A percentile compares a stretch with the other conserved stretches of the same genome.
These are phyloP conservation scores for Eudasyphora cyanicolor DNA, from an alignment of 2,888 invertebrate genomes.

Conservation along the genomic window DNA sequence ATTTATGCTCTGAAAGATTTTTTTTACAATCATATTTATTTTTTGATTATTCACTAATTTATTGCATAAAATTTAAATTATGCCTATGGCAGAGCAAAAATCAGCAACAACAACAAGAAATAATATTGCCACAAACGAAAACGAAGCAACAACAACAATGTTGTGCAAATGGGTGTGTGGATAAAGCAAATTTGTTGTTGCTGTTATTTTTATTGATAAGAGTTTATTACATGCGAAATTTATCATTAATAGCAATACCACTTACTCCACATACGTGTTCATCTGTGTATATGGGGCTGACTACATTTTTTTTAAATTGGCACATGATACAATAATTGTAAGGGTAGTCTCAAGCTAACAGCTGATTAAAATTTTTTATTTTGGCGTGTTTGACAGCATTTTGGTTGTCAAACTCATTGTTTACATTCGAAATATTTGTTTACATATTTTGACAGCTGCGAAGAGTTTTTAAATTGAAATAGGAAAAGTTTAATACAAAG, in stretches of 20 bases:
- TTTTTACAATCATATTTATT: constrained; percentile 53
- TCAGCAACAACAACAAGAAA: constrained; percentile 18
- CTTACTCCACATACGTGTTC: neutral
- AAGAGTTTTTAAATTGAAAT: no score
- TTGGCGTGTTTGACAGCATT: no score
- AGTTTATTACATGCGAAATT: constrained; percentile 64
- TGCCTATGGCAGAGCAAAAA: constrained; percentile 48
- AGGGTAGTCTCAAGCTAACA: no score
- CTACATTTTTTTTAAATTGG: no score
- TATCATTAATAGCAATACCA: constrained; percentile 55
- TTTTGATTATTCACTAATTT: constrained; percentile 63
- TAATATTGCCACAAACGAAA: neutral
- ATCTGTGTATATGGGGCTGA: constrained; percentile 10
- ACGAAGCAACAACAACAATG: constrained; percentile 33
- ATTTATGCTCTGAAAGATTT: constrained; percentile 38
- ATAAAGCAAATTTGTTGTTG: constrained; percentile 58
- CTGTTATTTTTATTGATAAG: constrained; percentile 59
- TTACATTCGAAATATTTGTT: no score
- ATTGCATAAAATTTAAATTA: constrained; percentile 63
- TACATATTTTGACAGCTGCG: no score
- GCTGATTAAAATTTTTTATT: no score
- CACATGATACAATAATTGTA: no score
- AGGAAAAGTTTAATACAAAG: no score
- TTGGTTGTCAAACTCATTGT: no score
- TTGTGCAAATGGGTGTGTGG: constrained; percentile 42